Evolutionary conservation across 2,888 invertebrate species (phyloP).

Genomic region (Brassicogethes aeneus): DNA sequence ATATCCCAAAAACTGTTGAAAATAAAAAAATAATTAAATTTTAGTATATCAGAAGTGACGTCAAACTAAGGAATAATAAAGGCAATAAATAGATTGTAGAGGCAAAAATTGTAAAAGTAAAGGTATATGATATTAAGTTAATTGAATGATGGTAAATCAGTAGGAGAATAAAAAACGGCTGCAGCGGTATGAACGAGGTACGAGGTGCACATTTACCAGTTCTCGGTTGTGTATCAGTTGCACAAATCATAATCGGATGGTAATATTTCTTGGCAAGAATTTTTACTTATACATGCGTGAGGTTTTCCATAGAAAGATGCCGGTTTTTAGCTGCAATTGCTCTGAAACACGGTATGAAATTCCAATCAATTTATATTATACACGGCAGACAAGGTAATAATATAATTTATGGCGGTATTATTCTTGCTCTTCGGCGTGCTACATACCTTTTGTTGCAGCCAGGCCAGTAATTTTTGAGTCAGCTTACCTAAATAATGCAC

Average conservation of each 20-base stretch:
- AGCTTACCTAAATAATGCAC: constrained; percentile 22
- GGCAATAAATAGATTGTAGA: too few species aligned
- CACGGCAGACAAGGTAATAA: constrained; percentile 42
- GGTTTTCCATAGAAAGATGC: constrained; percentile 32
- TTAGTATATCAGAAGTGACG: too few species aligned
- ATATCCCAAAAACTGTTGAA: too few species aligned
- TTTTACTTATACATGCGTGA: constrained; percentile 33
- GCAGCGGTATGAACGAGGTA: too few species aligned
- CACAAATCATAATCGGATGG: constrained; percentile 36
- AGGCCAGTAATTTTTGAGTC: constrained; percentile 16
- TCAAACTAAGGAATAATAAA: too few species aligned
- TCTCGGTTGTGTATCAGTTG: constrained; percentile 7
- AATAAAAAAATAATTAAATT: too few species aligned
- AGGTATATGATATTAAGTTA: not conserved
- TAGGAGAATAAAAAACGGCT: not conserved
- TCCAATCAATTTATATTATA: constrained; percentile 43
- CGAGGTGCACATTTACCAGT: not conserved
- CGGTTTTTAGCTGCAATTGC: constrained; percentile 37
- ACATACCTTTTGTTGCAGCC: constrained; percentile 32
- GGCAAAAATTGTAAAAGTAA: too few species aligned
- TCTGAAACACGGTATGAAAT: constrained; percentile 40
- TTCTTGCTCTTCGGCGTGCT: constrained; percentile 25
- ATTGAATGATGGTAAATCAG: not conserved
- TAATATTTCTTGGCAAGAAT: constrained; percentile 30
- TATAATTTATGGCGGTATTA: constrained; percentile 42